Evolutionary conservation across 64 coral and sea anemone genomes (phyloP), one percentile per base, ranked within the genome.

Genomic region (Actinia tenebrosa): DNA sequence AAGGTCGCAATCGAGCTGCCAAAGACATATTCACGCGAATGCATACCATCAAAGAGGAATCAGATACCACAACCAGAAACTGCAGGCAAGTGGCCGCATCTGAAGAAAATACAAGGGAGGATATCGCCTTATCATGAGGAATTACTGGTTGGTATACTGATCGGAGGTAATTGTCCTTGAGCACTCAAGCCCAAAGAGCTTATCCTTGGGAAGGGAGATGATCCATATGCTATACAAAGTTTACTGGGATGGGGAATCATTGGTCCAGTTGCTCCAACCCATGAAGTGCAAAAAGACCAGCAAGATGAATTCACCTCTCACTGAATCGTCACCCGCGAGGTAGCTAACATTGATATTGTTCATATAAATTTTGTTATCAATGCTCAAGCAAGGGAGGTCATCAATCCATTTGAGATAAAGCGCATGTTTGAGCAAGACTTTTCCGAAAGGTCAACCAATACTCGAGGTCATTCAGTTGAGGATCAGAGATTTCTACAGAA

Each of bases 21-120:
- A 16, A 89, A 80, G 52, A 71, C 87, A 43, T 62, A 81, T 54
- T 62, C 87, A 16, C 53, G 87, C 58, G 23, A 95, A 7, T 17
- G 8, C 9, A 97, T 97, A 30, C 94, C 91, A 85, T 86, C 88
- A 30, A 66, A 86, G 53, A 78, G 83, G 45, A 43, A 25, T 30
- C 46, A 84, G 55, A 84, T 84, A 60, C 83, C 83, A 50, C 6
- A 1, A 60, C 83, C 83, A 37, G 83, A 54, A 37, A 37, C 55
- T 3, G 83, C 83, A 37, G 14, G 1, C 9, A 56, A 18, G 30
- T 84, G 83, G 83, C 25, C 52, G 20, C 55, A 84, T 53, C 53
- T 84, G 53, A 54, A 84, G n/a, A 84, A 60, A 19, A 16, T 16
- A 47, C 17, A 80, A 9, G 78, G 10, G 5, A 80, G 46, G 19